A percentile compares a stretch with the other conserved stretches of the same genome.
phyloP scores from a whole-genome alignment of 2,797 vertebrate species.

The Oryzias dopingdopingensis region DNA sequence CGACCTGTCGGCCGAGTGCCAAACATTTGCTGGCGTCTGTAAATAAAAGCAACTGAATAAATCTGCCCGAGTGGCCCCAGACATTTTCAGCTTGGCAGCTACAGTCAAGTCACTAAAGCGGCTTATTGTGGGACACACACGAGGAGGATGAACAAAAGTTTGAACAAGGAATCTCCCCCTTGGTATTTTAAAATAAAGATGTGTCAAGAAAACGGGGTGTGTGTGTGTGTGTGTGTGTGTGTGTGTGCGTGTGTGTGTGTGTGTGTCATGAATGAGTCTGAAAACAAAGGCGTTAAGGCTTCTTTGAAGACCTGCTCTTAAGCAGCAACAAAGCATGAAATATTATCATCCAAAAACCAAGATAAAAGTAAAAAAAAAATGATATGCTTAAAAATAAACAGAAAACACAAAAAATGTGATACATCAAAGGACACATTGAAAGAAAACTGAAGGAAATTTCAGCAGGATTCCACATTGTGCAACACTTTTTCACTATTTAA shows the following conservation, averaged over 20 bases:
- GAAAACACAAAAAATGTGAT: conserved; percentile 32
- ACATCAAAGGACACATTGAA: conserved; percentile 23
- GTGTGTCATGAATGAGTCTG: not conserved
- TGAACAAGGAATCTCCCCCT: conserved; percentile 38
- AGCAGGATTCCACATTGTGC: conserved; percentile 8
- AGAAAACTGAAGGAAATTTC: conserved; percentile 1
- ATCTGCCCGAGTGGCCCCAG: conserved; percentile 52
- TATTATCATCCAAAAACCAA: conserved; percentile 33
- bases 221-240: too few species aligned
- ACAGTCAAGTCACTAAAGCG: conserved; percentile 47
- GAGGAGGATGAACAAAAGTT: conserved; percentile 42
- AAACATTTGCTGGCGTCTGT: conserved; percentile 42
- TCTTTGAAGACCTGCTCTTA: conserved; percentile 42
- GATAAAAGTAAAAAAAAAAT: conserved; percentile 21
- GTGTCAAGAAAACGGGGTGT: too few species aligned
- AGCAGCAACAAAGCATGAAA: conserved; percentile 12
- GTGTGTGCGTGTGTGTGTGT: too few species aligned
- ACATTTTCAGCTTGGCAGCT: conserved; percentile 44
- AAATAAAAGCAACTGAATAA: conserved; percentile 53
- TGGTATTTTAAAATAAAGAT: conserved; percentile 21
- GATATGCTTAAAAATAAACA: conserved; percentile 22
- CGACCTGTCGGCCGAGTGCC: conserved; percentile 38
- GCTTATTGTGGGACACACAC: conserved; percentile 47
- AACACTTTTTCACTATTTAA: not conserved
- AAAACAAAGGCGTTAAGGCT: not conserved